Conservation (phyloP, 1,140 invertebrate species). For the Orussus abietinus region DNA sequence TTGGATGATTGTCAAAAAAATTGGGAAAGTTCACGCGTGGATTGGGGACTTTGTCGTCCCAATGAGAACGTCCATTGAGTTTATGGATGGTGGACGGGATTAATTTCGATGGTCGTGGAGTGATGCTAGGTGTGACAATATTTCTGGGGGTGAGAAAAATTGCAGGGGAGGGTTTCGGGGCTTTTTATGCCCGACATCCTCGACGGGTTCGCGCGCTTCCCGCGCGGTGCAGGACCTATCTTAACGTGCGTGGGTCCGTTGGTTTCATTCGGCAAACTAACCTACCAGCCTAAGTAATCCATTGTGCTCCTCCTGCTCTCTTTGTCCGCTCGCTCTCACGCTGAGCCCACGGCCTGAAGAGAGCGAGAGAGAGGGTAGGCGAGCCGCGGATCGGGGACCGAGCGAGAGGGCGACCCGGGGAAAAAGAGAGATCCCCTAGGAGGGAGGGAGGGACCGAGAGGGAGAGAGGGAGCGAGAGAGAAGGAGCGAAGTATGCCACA, state of each 20-base stretch:
- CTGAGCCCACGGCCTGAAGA: slow-evolving; percentile 24
- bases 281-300: slow-evolving; percentile 49
- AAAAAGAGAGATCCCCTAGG: slow-evolving; percentile 14
- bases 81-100: no score
- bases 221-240: slow-evolving; percentile 52
- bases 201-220: no score
- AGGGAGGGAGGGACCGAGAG: slow-evolving; percentile 7
- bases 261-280: slow-evolving; percentile 45
- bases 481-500: slow-evolving; percentile 38
- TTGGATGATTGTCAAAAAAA: no score
- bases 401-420: slow-evolving; percentile 14
- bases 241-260: slow-evolving; percentile 46
- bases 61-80: no score
- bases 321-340: slow-evolving; percentile 44
- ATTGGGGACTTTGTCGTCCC: no score
- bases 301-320: slow-evolving; percentile 44
- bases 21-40: no score
- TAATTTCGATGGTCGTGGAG: no score
- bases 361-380: slow-evolving; percentile 10
- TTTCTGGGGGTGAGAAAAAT: not conserved
- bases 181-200: no score
- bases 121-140: no score
- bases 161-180: not conserved
- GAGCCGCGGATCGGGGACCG: slow-evolving; percentile 17
- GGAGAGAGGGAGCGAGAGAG: slow-evolving; percentile 15